These are phyloP conservation scores for Nemotelus pantherinus DNA, from an alignment of 2,888 invertebrate genomes.

Conservation along the genomic window DNA sequence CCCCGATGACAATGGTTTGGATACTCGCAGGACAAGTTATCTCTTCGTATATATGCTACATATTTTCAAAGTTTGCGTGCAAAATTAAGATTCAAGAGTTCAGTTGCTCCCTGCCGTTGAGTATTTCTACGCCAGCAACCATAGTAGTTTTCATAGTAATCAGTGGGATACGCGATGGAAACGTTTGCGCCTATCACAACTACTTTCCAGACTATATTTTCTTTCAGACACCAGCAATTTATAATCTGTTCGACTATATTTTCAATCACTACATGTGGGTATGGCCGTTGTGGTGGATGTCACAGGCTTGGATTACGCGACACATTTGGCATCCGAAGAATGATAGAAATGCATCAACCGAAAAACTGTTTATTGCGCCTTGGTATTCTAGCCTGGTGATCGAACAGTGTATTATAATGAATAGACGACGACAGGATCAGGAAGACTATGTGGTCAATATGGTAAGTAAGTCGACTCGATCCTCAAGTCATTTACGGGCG, in stretches of 20 bases:
- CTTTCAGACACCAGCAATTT: constrained; percentile 80
- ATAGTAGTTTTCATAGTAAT: constrained; percentile 75
- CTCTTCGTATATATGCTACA: constrained; percentile 74
- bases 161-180: constrained; percentile 71
- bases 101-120: constrained; percentile 86
- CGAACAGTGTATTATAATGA: constrained; percentile 86
- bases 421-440: constrained; percentile 78
- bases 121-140: constrained; percentile 78
- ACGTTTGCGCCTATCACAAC: constrained; percentile 74
- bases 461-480: constrained; percentile 57
- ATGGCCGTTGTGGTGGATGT: constrained; percentile 82
- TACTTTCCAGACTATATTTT: constrained; percentile 85
- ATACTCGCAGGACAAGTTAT: constrained; percentile 74
- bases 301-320: constrained; percentile 86
- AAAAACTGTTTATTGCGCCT: constrained; percentile 83
- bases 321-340: constrained; percentile 88
- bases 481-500: too few relatives aligned
- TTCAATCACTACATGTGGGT: constrained; percentile 76
- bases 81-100: constrained; percentile 89
- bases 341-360: constrained; percentile 84
- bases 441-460: constrained; percentile 65
- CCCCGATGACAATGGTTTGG: constrained; percentile 64
- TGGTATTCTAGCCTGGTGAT: constrained; percentile 85
- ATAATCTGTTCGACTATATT: constrained; percentile 68
- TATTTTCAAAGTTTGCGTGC: constrained; percentile 82